These are phyloP conservation scores for Apeltes quadracus DNA, from an alignment of 2,113 vertebrate genomes.

Conservation along the genomic window DNA sequence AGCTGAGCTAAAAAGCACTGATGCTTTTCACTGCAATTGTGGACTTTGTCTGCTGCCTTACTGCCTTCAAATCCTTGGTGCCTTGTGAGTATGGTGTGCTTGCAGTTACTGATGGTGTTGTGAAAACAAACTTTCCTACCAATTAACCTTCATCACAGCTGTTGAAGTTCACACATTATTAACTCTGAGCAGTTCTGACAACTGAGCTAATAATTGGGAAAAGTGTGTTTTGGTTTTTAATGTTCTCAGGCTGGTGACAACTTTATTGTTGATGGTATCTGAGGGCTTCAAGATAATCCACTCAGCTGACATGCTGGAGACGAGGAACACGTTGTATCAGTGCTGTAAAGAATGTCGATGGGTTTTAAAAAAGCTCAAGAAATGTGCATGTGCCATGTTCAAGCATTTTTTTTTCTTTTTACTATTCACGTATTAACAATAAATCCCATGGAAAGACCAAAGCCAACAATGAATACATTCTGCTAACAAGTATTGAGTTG, in stretches of 20 bases:
- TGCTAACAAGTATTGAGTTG: not conserved
- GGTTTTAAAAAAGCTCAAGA: not conserved
- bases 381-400: not conserved
- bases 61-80: conserved; percentile 34
- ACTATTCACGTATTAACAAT: not conserved
- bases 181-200: conserved; percentile 47
- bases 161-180: conserved; percentile 25
- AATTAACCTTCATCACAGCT: conserved; percentile 24
- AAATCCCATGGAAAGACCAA: not conserved
- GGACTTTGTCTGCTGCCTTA: conserved; percentile 19
- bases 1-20: conserved; percentile 51
- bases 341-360: too few relatives aligned
- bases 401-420: not conserved
- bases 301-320: not conserved
- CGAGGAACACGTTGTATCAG: too few relatives aligned
- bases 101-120: conserved; percentile 25
- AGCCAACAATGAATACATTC: not conserved
- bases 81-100: conserved; percentile 28
- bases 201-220: conserved; percentile 55
- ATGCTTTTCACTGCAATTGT: conserved; percentile 21
- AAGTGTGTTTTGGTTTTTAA: conserved; percentile 33
- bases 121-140: conserved; percentile 49
- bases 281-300: conserved; percentile 7
- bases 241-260: conserved; percentile 28
- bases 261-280: conserved; percentile 17